Percentiles rank a stretch among this genome's conserved stretches.
phyloP scores from a whole-genome alignment of 2,888 invertebrate species.

The Chironomus tentans region DNA sequence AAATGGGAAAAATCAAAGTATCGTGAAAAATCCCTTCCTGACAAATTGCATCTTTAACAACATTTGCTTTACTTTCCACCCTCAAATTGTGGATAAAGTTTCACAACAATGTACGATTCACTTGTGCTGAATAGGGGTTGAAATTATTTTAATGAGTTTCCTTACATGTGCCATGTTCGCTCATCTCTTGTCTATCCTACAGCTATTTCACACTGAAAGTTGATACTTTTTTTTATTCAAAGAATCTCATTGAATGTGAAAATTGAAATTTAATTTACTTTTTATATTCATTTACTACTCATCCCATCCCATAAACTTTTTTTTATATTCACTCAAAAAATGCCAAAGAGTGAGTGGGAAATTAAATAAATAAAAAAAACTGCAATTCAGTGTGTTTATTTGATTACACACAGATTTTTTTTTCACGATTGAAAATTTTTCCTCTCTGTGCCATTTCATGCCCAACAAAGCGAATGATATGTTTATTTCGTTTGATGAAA shows the following conservation, averaged over 20 bases:
- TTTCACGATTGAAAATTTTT: background rate
- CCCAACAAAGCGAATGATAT: conserved; percentile 31
- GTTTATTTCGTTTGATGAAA: conserved; percentile 28
- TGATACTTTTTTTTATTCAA: background rate
- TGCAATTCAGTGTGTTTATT: conserved; percentile 18
- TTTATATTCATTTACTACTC: background rate
- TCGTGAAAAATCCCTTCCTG: background rate
- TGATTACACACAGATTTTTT: background rate
- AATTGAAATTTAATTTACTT: conserved; percentile 18
- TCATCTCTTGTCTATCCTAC: too few species aligned
- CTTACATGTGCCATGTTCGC: background rate
- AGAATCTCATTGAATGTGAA: background rate
- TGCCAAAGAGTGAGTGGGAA: conserved; percentile 6
- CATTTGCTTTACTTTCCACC: background rate
- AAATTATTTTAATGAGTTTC: background rate
- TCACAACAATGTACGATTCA: background rate
- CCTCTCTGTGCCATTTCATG: conserved; percentile 30
- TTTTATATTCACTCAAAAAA: background rate
- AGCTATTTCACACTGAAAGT: background rate
- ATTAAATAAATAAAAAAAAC: background rate
- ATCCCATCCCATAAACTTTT: background rate
- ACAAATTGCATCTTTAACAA: conserved; percentile 12
- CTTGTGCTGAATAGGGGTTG: background rate
- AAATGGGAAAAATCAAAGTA: conserved; percentile 5
- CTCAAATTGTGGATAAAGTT: conserved; percentile 7